Percentiles rank a stretch among this genome's conserved stretches.
Evolutionary conservation across 2,797 vertebrate genomes (phyloP).

Genomic region (Xerus rutilus): DNA sequence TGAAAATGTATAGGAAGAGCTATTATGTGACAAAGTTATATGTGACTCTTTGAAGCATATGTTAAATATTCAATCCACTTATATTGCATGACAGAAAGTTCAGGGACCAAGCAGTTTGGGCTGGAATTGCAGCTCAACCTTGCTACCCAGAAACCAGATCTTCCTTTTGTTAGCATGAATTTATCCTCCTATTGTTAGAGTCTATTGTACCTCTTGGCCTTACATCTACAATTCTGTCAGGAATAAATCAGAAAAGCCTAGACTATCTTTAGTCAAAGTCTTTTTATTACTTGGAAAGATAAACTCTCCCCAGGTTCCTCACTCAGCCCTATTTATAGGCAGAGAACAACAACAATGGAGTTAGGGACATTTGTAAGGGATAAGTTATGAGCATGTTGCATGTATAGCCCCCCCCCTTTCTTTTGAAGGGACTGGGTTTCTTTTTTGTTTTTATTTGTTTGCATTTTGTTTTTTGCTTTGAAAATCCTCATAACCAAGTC

Average conservation of each 20-base stretch:
- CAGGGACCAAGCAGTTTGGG: neutral
- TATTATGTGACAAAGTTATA: slow-evolving; percentile 30
- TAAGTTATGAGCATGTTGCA: neutral
- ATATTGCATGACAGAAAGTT: neutral
- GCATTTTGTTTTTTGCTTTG: neutral
- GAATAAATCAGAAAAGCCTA: neutral
- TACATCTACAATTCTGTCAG: neutral
- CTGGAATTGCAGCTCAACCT: neutral
- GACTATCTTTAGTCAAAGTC: neutral
- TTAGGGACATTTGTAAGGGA: neutral
- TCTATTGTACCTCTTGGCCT: neutral
- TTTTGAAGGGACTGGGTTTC: fast-evolving
- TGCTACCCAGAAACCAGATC: neutral
- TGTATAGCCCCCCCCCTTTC: neutral
- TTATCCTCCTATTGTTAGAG: neutral
- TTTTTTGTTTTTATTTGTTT: neutral
- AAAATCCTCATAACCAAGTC: neutral
- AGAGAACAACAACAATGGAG: neutral
- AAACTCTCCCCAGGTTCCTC: neutral
- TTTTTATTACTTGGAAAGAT: neutral
- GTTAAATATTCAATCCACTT: neutral
- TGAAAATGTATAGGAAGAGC: neutral
- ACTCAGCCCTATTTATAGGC: fast-evolving
- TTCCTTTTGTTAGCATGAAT: neutral
- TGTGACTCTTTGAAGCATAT: neutral